A percentile compares a stretch with the other conserved stretches of the same genome.
Conservation (phyloP, 2,888 invertebrate species). For the Protodeltote pygarga region DNA sequence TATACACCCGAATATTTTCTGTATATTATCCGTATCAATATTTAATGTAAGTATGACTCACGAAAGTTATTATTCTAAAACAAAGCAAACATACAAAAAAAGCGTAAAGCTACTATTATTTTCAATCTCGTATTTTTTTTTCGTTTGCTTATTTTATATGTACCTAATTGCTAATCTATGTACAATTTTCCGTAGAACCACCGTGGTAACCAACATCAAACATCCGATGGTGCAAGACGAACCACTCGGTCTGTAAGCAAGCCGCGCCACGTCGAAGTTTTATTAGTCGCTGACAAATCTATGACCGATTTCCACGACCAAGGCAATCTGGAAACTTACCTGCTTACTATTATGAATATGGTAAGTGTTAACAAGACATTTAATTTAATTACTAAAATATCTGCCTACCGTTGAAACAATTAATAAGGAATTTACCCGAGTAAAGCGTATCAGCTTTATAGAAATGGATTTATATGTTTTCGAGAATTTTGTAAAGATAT, state of each 20-base stretch:
- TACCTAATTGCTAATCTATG: conserved; percentile 7
- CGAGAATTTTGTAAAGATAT: too few relatives aligned
- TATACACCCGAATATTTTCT: too few relatives aligned
- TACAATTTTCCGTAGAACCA: conserved; percentile 55
- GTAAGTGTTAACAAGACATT: conserved; percentile 71
- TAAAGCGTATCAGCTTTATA: too few relatives aligned
- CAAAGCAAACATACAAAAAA: background rate
- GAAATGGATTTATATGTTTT: too few relatives aligned
- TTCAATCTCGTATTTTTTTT: too few relatives aligned
- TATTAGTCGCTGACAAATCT: conserved; percentile 94
- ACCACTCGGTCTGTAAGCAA: conserved; percentile 90
- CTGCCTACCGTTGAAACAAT: too few relatives aligned
- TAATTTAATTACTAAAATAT: conserved; percentile 13
- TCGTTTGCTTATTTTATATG: too few relatives aligned
- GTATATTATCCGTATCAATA: too few relatives aligned
- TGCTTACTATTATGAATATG: conserved; percentile 97
- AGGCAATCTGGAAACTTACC: conserved; percentile 94
- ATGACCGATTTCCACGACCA: conserved; percentile 96
- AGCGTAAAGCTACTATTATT: too few relatives aligned
- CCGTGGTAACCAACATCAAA: conserved; percentile 63
- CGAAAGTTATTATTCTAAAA: too few relatives aligned
- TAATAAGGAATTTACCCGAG: too few relatives aligned
- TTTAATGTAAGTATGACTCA: too few relatives aligned
- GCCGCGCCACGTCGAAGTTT: conserved; percentile 93
- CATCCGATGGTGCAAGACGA: conserved; percentile 50